These are phyloP conservation scores for Cheilosia scutellata DNA, from an alignment of 2,888 invertebrate genomes.

Conservation along the genomic window DNA sequence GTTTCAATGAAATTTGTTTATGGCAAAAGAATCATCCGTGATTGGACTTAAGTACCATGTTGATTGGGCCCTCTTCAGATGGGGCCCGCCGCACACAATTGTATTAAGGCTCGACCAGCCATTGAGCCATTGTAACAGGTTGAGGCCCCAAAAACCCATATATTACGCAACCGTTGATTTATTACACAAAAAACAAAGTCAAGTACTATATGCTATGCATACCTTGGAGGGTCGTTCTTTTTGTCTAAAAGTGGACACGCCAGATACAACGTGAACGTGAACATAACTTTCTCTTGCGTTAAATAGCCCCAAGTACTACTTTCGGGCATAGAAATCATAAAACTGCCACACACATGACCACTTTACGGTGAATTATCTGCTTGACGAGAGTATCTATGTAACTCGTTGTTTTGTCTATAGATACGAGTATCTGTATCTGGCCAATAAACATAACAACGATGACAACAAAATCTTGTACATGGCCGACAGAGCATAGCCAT, in stretches of 20 bases:
- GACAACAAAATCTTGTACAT: conserved; percentile 51
- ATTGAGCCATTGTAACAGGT: conserved; percentile 16
- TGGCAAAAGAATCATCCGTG: conserved; percentile 65
- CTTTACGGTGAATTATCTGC: conserved; percentile 49
- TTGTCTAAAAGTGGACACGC: conserved; percentile 27
- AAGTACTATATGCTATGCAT: conserved; percentile 14
- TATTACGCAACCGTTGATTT: conserved; percentile 56
- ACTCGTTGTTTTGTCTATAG: conserved; percentile 22
- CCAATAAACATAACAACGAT: conserved; percentile 26
- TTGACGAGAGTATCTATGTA: conserved; percentile 28
- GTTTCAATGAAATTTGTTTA: conserved; percentile 61
- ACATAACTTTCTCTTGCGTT: conserved; percentile 65
- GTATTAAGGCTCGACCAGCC: neutral
- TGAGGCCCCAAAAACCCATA: conserved; percentile 24
- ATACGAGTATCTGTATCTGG: conserved; percentile 25
- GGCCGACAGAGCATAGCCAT: conserved; percentile 20
- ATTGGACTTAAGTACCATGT: conserved; percentile 72
- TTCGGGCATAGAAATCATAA: conserved; percentile 60
- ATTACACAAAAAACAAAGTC: conserved; percentile 43
- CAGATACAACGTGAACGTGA: conserved; percentile 2
- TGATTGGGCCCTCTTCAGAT: conserved; percentile 68
- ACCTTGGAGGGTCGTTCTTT: conserved; percentile 24
- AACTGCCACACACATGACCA: conserved; percentile 45
- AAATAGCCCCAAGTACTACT: conserved; percentile 71
- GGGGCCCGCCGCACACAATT: neutral